phyloP scores from a whole-genome alignment of 2,888 invertebrate genomes.

The Stramonita haemastoma region DNA sequence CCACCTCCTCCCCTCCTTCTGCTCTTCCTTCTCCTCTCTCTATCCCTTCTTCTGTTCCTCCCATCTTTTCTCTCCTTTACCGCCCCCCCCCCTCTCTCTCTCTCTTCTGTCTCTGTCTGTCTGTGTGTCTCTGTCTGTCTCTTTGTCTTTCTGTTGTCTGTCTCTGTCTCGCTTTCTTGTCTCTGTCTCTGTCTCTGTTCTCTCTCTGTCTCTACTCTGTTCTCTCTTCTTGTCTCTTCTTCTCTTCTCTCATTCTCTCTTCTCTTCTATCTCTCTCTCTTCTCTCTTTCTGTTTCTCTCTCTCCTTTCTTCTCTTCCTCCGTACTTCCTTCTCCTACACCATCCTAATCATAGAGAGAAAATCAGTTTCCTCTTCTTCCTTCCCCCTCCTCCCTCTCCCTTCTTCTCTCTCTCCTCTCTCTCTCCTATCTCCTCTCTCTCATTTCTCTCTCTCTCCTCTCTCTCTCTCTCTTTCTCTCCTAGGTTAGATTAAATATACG shows the following conservation, averaged over 20 bases:
- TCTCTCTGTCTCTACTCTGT: too few species aligned
- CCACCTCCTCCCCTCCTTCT: too few species aligned
- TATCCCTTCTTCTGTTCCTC: too few species aligned
- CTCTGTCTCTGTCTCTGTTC: neutral
- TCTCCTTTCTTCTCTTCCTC: neutral
- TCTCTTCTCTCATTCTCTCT: too few species aligned
- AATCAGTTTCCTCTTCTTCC: slow-evolving; percentile 7
- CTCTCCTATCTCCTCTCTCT: neutral
- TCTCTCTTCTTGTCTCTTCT: too few species aligned
- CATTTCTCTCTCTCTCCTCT: neutral
- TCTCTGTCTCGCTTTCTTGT: neutral
- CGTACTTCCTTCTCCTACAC: neutral
- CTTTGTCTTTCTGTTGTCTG: neutral
- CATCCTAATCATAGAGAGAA: too few species aligned
- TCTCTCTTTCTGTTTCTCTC: too few species aligned
- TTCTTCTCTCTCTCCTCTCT: slow-evolving; percentile 21
- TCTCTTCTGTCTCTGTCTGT: neutral
- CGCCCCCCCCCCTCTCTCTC: too few species aligned
- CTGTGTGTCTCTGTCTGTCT: neutral
- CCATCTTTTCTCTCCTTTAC: too few species aligned
- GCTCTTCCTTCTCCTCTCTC: too few species aligned
- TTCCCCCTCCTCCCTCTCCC: neutral
- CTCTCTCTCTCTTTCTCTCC: neutral
- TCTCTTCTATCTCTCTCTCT: too few species aligned
- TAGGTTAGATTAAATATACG: neutral